Evolutionary conservation across 2,888 invertebrate species (phyloP), one percentile per base, ranked within the genome.

Genomic region (Euzetes globulus): DNA sequence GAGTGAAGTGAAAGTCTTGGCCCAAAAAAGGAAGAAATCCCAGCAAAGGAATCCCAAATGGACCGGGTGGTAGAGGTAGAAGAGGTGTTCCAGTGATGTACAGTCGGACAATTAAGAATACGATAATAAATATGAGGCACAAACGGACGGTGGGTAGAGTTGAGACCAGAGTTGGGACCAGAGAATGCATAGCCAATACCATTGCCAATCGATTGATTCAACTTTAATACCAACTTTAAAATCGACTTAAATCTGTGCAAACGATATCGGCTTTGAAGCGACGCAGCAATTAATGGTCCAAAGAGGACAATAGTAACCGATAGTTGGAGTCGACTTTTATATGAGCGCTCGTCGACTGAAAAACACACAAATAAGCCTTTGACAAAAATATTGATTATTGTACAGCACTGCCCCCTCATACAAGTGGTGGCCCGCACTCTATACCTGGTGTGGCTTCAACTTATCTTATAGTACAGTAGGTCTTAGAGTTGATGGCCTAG

Each of bases 21-120:
- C 88, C 87, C 80, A 94, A 86, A 83, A 90, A 92, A 3, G 90
- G 90, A 78, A 94, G 84, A 81, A 90, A 92, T 76, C 94, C 94
- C 75, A 92, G 86, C 72, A 93, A 85, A 25, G 94, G 94, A 5
- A 91, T 84, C 1, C 93, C 92, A 90, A 90, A 90, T 3, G 94
- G 94, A 3, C 94, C 94, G 0, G 94, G 94, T 0, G 94, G 94
- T 79, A 92, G 84, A 37, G 75, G 75, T 41, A 75, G 50, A 47
- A 70, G 29, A 27, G 29, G 22, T 41, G 41, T 15, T 55, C 47
- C 52, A 15, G 17, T 41, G 70, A 70, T 47, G 17, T 7, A 45
- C 25, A 70, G 25, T 13, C 70, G 70, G 11, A 70, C 70, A 13
- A 70, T 45, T 70, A 70, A 70, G 7, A 70, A 25, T 22, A 70